These are phyloP conservation scores for Cydia pomonella DNA, from an alignment of 1,140 invertebrate species.

Conservation along the genomic window DNA sequence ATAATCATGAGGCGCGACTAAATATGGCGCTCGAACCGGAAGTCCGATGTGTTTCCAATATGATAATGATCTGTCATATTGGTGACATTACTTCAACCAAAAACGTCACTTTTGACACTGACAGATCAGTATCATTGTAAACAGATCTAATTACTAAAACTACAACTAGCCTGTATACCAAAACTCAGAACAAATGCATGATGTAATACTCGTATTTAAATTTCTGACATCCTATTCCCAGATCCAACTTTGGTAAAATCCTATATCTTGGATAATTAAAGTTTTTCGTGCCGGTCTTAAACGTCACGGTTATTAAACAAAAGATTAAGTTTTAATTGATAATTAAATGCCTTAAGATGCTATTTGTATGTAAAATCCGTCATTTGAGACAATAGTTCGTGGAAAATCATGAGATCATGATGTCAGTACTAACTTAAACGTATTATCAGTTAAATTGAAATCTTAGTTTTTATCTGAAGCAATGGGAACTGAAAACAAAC, in stretches of 20 bases:
- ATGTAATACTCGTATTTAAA: too few species aligned
- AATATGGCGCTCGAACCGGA: too few species aligned
- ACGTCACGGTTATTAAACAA: conserved; percentile 24
- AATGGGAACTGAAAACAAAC: neutral
- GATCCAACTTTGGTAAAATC: neutral
- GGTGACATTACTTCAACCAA: too few species aligned
- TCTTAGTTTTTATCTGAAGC: conserved; percentile 1
- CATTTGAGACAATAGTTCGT: conserved; percentile 20
- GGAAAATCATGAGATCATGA: conserved; percentile 7
- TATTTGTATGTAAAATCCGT: conserved; percentile 4
- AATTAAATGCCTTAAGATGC: conserved; percentile 16
- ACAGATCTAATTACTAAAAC: too few species aligned
- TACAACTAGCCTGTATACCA: too few species aligned
- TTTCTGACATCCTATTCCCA: too few species aligned
- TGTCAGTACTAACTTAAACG: conserved; percentile 1
- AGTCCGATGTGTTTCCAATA: too few species aligned
- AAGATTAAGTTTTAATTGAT: conserved; percentile 27
- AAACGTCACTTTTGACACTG: too few species aligned
- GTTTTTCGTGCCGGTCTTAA: neutral
- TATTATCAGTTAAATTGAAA: neutral
- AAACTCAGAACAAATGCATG: too few species aligned
- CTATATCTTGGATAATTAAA: neutral
- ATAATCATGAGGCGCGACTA: too few species aligned
- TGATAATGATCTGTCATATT: too few species aligned
- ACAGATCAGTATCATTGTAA: too few species aligned